These are phyloP conservation scores for Heliconius aoede DNA, from an alignment of 2,888 invertebrate species.

Conservation along the genomic window DNA sequence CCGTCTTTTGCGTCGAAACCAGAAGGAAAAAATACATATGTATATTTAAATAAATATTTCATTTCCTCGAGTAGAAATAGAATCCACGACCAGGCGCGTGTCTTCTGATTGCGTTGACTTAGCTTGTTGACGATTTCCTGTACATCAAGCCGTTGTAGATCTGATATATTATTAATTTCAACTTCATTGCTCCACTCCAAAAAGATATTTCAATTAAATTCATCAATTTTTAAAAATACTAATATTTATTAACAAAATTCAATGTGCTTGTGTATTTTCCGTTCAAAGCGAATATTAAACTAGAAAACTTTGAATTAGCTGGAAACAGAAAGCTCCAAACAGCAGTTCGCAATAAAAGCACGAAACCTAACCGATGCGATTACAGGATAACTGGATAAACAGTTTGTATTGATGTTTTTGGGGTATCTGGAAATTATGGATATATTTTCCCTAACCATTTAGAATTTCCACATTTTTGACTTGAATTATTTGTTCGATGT, in stretches of 20 bases:
- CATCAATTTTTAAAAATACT: background rate
- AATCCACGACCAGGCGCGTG: too few relatives aligned
- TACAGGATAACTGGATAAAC: slow-evolving; percentile 17
- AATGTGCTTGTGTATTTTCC: background rate
- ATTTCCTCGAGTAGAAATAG: too few relatives aligned
- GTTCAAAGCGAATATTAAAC: background rate
- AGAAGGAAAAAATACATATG: too few relatives aligned
- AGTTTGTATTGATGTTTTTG: slow-evolving; percentile 9
- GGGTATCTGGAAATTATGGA: background rate
- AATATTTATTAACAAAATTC: background rate
- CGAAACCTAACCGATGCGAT: slow-evolving; percentile 11
- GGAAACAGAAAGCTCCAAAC: background rate
- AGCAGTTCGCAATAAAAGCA: slow-evolving; percentile 12
- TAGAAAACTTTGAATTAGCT: slow-evolving; percentile 1
- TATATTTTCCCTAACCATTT: background rate
- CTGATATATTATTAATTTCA: too few relatives aligned
- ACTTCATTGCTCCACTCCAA: too few relatives aligned
- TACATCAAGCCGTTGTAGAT: too few relatives aligned
- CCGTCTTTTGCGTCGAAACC: too few relatives aligned
- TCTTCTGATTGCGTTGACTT: too few relatives aligned
- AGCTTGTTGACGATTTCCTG: too few relatives aligned
- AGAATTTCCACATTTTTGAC: too few relatives aligned
- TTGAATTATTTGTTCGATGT: too few relatives aligned
- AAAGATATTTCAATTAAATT: background rate
- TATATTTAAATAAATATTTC: too few relatives aligned